Evolutionary conservation across 2,797 vertebrate species (phyloP).

Genomic region (Parotocinclus haroldoi): DNA sequence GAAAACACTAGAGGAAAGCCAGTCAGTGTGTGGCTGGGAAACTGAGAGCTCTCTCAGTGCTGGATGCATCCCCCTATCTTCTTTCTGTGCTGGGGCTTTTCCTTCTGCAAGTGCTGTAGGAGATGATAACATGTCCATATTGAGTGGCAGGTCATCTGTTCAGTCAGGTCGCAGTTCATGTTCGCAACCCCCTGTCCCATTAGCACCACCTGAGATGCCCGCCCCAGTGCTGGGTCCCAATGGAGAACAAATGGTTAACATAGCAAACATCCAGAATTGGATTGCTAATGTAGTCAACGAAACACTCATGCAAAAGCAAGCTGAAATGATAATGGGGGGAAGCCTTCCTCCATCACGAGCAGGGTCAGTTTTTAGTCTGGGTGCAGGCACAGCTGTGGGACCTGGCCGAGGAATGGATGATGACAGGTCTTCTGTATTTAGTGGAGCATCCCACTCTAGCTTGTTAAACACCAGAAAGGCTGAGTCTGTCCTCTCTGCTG

Average conservation of each 20-base stretch:
- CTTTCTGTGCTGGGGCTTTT: slow-evolving; percentile 77
- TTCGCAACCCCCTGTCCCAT: slow-evolving; percentile 43
- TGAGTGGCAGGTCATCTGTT: slow-evolving; percentile 77
- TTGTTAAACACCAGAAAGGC: slow-evolving; percentile 49
- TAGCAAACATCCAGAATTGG: slow-evolving; percentile 93
- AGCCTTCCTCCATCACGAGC: slow-evolving; percentile 67
- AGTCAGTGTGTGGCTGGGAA: slow-evolving; percentile 85
- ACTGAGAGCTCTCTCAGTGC: slow-evolving; percentile 71
- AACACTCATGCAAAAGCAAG: slow-evolving; percentile 90
- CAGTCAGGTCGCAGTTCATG: slow-evolving; percentile 64
- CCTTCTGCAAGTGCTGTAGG: slow-evolving; percentile 58
- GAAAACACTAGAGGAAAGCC: slow-evolving; percentile 88
- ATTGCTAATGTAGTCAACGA: slow-evolving; percentile 89
- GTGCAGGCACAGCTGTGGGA: slow-evolving; percentile 50
- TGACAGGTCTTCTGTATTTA: slow-evolving; percentile 77
- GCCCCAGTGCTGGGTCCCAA: slow-evolving; percentile 69
- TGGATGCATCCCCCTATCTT: slow-evolving; percentile 81
- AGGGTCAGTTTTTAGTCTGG: slow-evolving; percentile 68
- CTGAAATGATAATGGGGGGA: slow-evolving; percentile 75
- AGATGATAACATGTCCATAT: slow-evolving; percentile 77
- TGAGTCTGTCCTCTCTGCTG: slow-evolving; percentile 53
- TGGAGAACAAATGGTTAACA: slow-evolving; percentile 81
- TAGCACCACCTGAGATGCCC: slow-evolving; percentile 57
- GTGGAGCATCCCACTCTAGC: slow-evolving; percentile 65
- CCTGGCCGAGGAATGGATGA: slow-evolving; percentile 64